Conservation (phyloP, 2,113 vertebrate genomes). For the Terrapene triunguis region DNA sequence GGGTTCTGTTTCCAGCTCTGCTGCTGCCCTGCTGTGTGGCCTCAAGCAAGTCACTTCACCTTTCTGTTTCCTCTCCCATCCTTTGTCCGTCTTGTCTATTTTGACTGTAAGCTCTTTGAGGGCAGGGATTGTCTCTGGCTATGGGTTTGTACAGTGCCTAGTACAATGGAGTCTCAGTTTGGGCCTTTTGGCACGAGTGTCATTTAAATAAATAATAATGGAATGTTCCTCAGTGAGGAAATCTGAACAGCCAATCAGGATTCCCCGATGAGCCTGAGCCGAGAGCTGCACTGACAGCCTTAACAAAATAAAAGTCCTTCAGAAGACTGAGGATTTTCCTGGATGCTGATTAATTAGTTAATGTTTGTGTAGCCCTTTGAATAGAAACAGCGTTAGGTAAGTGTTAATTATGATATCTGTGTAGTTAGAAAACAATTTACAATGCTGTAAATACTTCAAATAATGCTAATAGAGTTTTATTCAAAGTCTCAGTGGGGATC, state of each 20-base stretch:
- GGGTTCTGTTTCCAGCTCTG: not conserved
- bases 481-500: not conserved
- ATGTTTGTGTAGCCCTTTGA: conserved; percentile 8
- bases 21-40: not conserved
- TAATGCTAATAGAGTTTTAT: not conserved
- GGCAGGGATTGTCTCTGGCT: not conserved
- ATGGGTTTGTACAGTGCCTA: not conserved
- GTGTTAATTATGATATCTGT: not conserved
- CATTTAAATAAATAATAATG: not conserved
- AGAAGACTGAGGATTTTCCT: not conserved
- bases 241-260: not conserved
- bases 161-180: not conserved
- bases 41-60: not conserved
- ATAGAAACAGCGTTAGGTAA: not conserved
- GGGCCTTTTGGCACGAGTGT: not conserved
- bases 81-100: not conserved
- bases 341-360: not conserved
- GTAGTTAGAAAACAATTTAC: conserved; percentile 36
- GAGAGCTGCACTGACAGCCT: not conserved
- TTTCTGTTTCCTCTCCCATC: not conserved
- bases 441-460: conserved; percentile 18
- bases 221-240: not conserved
- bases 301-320: conserved; percentile 23
- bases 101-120: not conserved
- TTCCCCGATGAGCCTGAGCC: conserved; percentile 10